Evolutionary conservation across 2,113 vertebrate genomes (phyloP).

Genomic region (Strigops habroptila): DNA sequence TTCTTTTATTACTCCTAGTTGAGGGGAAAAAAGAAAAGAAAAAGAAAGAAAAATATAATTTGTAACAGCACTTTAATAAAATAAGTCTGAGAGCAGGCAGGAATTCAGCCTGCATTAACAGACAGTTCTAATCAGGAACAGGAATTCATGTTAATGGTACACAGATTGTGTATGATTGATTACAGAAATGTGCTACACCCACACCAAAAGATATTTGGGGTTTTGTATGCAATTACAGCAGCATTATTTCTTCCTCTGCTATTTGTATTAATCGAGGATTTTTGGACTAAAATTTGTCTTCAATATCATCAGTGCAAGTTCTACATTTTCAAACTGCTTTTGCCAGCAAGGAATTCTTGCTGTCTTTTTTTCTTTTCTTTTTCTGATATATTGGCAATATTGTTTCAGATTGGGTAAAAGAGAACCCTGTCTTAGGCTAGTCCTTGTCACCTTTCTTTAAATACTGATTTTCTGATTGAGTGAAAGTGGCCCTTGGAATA

Average conservation of each 20-base stretch:
- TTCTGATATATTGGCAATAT: background rate
- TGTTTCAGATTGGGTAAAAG: background rate
- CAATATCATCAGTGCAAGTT: background rate
- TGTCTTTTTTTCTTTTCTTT: background rate
- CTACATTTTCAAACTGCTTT: background rate
- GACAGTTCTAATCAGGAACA: background rate
- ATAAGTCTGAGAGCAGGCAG: background rate
- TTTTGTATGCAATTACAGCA: background rate
- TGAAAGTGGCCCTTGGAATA: background rate
- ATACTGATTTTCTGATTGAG: background rate
- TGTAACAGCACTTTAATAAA: rapidly evolving
- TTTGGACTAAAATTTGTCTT: background rate
- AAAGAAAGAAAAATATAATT: background rate
- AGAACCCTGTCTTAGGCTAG: background rate
- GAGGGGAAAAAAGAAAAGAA: too few relatives aligned
- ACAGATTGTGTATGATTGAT: background rate
- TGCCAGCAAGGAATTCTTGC: background rate
- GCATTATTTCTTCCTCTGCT: background rate
- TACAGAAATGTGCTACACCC: background rate
- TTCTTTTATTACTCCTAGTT: background rate
- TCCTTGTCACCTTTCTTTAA: background rate
- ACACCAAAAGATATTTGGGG: background rate
- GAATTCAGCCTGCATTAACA: background rate
- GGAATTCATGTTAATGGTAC: background rate
- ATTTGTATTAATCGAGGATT: background rate